Base-by-base conservation (phyloP, 2,888 invertebrate genomes). In the Galeopsomyia nigrocyanea region DNA sequence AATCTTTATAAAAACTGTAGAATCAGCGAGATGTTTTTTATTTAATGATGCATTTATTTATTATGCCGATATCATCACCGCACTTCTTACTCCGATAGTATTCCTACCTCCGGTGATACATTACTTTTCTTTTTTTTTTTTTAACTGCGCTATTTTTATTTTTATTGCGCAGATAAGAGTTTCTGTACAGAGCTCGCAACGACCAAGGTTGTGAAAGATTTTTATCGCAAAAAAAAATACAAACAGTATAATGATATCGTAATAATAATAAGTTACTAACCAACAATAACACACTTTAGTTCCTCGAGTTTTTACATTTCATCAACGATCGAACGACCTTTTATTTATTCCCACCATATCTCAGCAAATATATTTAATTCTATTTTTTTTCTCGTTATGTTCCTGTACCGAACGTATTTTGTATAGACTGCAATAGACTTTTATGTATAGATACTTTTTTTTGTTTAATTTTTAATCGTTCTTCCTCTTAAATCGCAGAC, bases 1-100 rank as follows among this genome's bases (percentile, higher is more conserved):
- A 49, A 63, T 75, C 70, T 75, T 73, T 75, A 72, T 73, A 70
- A 73, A 75, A 75, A 73, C 73, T 75, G 75, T 68, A 64, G 67
- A 17, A 46, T 39, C 39, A 7, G 49, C 64, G 50, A 13, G 62
- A 71, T 69, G 66, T 53, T 51, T 50, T 66, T 75, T 53, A 21
- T 68, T 56, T 68, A 67, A 63, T 49, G 1, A 62, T 50, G 49
- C 61, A 61, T 57, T 67, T 58, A 73, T 69, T 68, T 69, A 69
- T 65, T 73, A 62, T n/a, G 57, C 26, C 21, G 6, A 53, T 53
- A 55, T 31, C 17, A 69, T 57, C 63, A 10, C 19, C 51, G 17
- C 19, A 19, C 7, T 51, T 22, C 9, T 61, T 22, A 55, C 17
- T 47, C 1, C 17, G 10, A 71, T 71, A 66, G 65, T 71, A 71